Base-by-base conservation (phyloP, 2,113 vertebrate species). In the Macroglossus sobrinus region DNA sequence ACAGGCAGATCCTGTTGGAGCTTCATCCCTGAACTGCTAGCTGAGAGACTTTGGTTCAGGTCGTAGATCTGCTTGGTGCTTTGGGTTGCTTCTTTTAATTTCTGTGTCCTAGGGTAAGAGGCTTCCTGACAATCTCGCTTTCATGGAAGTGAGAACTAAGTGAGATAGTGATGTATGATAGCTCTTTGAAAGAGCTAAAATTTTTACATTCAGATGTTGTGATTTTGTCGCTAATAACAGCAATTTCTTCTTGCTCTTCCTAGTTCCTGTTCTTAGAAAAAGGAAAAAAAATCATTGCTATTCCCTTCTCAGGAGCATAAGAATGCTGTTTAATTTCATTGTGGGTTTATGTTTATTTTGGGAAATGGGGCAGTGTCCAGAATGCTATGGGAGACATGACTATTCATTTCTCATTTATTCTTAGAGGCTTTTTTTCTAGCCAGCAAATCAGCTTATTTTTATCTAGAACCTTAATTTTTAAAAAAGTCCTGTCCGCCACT, bases 311-410 rank as follows among this genome's bases (percentile, higher is more conserved):
- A 55, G 86, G 53, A 84, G 35, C 33, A 7, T 15, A 45, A 45
- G 79, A 43, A 89, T 43, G 50, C 80, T 90, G 76, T 92, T 95
- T 84, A 81, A 84, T 93, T 97, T 88, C 64, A 86, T 76, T 84
- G 92, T 95, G 76, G 69, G 91, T 76, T 94, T 90, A 14, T 91
- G 57, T 87, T 97, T 95, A 90, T 97, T 97, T 91, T 91, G 84
- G 81, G 93, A 97, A 93, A 30, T 88, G 80, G 76, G 93, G 35
- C 80, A 88, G 38, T 81, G 33, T 88, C 85, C 91, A 94, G 88
- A 87, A 82, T 84, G 45, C 84, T 95, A 43, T 66, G 69, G 53
- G 43, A 95, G 84, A 96, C 92, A 89, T 55, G 90, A 79, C 28
- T 18, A 47, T 38, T 92, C 84, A 43, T 84, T 92, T 96, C 57